A percentile compares a stretch with the other conserved stretches of the same genome.
Conservation (phyloP, 1,140 invertebrate genomes). For the Drosophila suzukii region DNA sequence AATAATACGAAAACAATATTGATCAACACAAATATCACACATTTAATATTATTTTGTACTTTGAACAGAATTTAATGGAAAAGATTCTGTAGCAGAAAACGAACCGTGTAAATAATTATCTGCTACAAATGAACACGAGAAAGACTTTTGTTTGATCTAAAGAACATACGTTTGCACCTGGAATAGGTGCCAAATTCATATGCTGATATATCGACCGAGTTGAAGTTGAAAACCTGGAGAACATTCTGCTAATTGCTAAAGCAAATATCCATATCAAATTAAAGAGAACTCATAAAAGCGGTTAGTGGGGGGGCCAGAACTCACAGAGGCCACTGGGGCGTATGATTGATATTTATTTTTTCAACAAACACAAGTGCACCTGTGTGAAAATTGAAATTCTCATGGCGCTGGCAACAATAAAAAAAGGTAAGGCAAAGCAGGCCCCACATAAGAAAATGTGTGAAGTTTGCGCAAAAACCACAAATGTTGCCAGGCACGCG, state of each 20-base stretch:
- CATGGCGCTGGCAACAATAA: constrained; percentile 67
- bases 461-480: constrained; percentile 80
- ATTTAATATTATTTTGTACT: too few relatives aligned
- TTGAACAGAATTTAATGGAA: too few relatives aligned
- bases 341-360: constrained; percentile 83
- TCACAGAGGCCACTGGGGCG: constrained; percentile 58
- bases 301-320: constrained; percentile 20
- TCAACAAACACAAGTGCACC: constrained; percentile 76
- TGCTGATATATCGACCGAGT: background rate
- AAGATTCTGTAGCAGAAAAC: too few relatives aligned
- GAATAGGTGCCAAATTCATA: background rate
- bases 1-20: too few relatives aligned
- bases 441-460: constrained; percentile 74
- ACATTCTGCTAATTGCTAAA: constrained; percentile 55
- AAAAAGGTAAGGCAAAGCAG: constrained; percentile 37
- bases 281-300: constrained; percentile 42
- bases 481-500: constrained; percentile 80
- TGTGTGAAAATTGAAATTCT: constrained; percentile 80
- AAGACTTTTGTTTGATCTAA: background rate
- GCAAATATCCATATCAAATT: constrained; percentile 62
- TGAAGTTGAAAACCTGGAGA: constrained; percentile 18
- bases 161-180: background rate
- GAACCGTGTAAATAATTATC: too few relatives aligned
- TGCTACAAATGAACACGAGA: too few relatives aligned
- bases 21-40: too few relatives aligned